Conservation (phyloP, 2,888 invertebrate genomes). For the Biston stratarius region DNA sequence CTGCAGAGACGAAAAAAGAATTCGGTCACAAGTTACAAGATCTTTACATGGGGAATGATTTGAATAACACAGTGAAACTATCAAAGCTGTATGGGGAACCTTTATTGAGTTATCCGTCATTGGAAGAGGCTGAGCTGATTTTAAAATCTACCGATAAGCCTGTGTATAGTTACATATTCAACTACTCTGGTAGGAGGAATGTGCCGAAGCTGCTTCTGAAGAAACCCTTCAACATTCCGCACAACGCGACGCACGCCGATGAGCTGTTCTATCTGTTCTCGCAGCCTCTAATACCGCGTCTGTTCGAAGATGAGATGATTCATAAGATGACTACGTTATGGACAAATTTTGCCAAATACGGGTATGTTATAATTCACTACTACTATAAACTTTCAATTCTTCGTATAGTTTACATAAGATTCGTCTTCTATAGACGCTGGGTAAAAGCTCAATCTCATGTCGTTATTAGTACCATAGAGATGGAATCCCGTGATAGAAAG, state of each 20-base stretch:
- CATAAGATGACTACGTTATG: slow-evolving; percentile 67
- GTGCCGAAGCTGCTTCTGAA: slow-evolving; percentile 54
- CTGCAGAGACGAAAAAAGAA: slow-evolving; percentile 50
- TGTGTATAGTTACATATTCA: slow-evolving; percentile 67
- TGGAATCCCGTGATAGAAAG: too few species aligned
- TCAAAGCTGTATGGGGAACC: slow-evolving; percentile 67
- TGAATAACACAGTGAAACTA: slow-evolving; percentile 58
- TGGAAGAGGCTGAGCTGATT: slow-evolving; percentile 66
- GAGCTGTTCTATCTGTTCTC: slow-evolving; percentile 74
- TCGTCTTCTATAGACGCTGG: too few species aligned
- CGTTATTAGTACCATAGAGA: too few species aligned
- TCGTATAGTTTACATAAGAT: too few species aligned
- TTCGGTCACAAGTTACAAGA: slow-evolving; percentile 59
- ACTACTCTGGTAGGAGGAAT: slow-evolving; percentile 66
- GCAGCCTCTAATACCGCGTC: slow-evolving; percentile 50
- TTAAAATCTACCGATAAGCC: slow-evolving; percentile 58
- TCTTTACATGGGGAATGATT: slow-evolving; percentile 70
- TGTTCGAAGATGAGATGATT: slow-evolving; percentile 67
- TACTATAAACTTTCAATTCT: too few species aligned
- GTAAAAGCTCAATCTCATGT: too few species aligned
- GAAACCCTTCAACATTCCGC: slow-evolving; percentile 44
- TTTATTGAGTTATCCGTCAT: slow-evolving; percentile 56
- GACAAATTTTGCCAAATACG: slow-evolving; percentile 77
- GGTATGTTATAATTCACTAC: slow-evolving; percentile 52
- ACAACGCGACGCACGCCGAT: slow-evolving; percentile 72